Base-by-base conservation (phyloP, 30 jellyfish, hydroid and myxozoan species). In the Chrysaora quinquecirrha region DNA sequence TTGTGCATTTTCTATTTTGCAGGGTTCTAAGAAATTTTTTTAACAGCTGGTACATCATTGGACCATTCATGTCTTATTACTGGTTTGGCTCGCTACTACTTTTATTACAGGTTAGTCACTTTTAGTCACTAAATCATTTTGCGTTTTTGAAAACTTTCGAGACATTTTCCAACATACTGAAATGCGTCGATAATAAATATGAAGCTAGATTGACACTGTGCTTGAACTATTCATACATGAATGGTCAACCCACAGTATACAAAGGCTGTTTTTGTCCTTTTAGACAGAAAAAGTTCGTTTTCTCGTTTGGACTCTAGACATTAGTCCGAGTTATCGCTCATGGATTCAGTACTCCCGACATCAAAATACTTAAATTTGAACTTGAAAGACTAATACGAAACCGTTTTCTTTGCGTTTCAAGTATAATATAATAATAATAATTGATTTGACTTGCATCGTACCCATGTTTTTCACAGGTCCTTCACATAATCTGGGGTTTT, bases 401-500 rank as follows among this genome's bases (percentile, higher is more conserved):
- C n/a, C n/a, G n/a, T n/a, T n/a, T n/a, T n/a, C n/a, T n/a, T n/a
- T n/a, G n/a, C n/a, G n/a, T n/a, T n/a, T n/a, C n/a, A n/a, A n/a
- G n/a, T n/a, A n/a, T n/a, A n/a, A n/a, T n/a, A n/a, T n/a, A n/a
- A n/a, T n/a, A n/a, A n/a, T n/a, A n/a, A n/a, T n/a, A n/a, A n/a
- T n/a, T n/a, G n/a, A n/a, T n/a, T n/a, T n/a, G n/a, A n/a, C n/a
- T n/a, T n/a, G n/a, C n/a, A n/a, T n/a, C n/a, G n/a, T n/a, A n/a
- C n/a, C n/a, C n/a, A n/a, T n/a, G n/a, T n/a, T n/a, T n/a, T 24
- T 71, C 28, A 16, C 1, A 85, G 96, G 77, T 87, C 63, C 79
- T 93, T 73, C 98, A 93, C 61, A 65, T 93, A 29, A 71, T 67
- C 32, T 93, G 98, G 98, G 98, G 98, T 2, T 66, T 66, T 47